Evolutionary conservation across 2,797 vertebrate genomes (phyloP).

Genomic region (Lagocephalus sceleratus): DNA sequence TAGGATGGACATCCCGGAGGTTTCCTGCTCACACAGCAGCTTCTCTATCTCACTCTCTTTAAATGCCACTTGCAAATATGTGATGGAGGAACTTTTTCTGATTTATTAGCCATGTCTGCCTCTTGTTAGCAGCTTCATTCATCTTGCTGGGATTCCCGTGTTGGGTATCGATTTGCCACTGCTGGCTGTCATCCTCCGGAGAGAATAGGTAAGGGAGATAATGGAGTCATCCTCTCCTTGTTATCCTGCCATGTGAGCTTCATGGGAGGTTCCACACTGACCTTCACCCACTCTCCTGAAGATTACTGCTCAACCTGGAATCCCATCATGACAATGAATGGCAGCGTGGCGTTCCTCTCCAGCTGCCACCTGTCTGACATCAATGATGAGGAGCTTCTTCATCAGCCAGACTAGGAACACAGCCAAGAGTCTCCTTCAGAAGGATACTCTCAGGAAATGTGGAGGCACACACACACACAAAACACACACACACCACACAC

Average conservation of each 20-base stretch:
- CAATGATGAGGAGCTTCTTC: too few relatives aligned
- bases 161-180: slow-evolving; percentile 67
- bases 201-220: slow-evolving; percentile 26
- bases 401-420: too few relatives aligned
- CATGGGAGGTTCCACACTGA: slow-evolving; percentile 5
- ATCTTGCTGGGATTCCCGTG: slow-evolving; percentile 65
- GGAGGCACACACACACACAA: too few relatives aligned
- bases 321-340: too few relatives aligned
- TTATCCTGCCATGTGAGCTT: slow-evolving; percentile 33
- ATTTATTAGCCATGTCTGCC: slow-evolving; percentile 68
- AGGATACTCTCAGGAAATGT: too few relatives aligned
- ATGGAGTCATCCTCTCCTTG: slow-evolving; percentile 51
- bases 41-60: slow-evolving; percentile 42
- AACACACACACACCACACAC: too few relatives aligned
- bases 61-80: slow-evolving; percentile 64
- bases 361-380: too few relatives aligned
- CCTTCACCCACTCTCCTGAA: slow-evolving; percentile 21
- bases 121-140: slow-evolving; percentile 54
- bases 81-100: slow-evolving; percentile 55
- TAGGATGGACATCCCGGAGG: slow-evolving; percentile 32
- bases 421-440: too few relatives aligned
- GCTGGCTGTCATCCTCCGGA: slow-evolving; percentile 35
- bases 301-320: too few relatives aligned
- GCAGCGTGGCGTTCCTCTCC: too few relatives aligned
- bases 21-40: slow-evolving; percentile 13